Evolutionary conservation across 2,797 vertebrate genomes (phyloP).

Genomic region (Malacoraja senta): DNA sequence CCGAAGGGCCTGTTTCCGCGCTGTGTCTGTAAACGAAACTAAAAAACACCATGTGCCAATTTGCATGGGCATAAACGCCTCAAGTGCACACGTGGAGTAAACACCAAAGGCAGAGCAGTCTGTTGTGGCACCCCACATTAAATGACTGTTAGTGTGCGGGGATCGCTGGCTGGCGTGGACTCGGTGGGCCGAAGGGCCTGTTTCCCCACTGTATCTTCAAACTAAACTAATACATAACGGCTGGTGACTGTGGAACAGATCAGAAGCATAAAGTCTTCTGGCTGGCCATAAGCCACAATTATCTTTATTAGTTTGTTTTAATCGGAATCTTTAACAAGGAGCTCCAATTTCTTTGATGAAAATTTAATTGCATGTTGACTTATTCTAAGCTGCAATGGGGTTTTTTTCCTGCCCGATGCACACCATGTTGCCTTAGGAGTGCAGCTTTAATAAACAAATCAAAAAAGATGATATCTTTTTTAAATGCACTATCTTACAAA

Average conservation of each 20-base stretch:
- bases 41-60: too few relatives aligned
- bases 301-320: slow-evolving; percentile 42
- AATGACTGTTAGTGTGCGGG: too few relatives aligned
- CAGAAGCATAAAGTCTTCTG: not conserved
- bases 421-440: slow-evolving; percentile 44
- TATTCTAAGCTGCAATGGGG: slow-evolving; percentile 42
- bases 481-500: not conserved
- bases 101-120: too few relatives aligned
- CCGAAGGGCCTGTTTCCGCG: too few relatives aligned
- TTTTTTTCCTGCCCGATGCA: slow-evolving; percentile 45
- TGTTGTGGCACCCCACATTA: too few relatives aligned
- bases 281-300: slow-evolving; percentile 19
- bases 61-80: too few relatives aligned
- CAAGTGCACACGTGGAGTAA: too few relatives aligned
- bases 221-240: not conserved
- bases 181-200: too few relatives aligned
- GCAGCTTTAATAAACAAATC: slow-evolving; percentile 41
- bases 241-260: not conserved
- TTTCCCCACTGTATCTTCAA: too few relatives aligned
- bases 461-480: not conserved
- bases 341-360: not conserved
- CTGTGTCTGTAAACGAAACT: too few relatives aligned
- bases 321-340: slow-evolving; percentile 36
- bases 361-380: slow-evolving; percentile 37
- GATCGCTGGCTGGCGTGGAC: too few relatives aligned